A percentile compares a stretch with the other conserved stretches of the same genome.
Evolutionary conservation across 2,113 vertebrate genomes (phyloP).

Genomic region (Centropristis striata): DNA sequence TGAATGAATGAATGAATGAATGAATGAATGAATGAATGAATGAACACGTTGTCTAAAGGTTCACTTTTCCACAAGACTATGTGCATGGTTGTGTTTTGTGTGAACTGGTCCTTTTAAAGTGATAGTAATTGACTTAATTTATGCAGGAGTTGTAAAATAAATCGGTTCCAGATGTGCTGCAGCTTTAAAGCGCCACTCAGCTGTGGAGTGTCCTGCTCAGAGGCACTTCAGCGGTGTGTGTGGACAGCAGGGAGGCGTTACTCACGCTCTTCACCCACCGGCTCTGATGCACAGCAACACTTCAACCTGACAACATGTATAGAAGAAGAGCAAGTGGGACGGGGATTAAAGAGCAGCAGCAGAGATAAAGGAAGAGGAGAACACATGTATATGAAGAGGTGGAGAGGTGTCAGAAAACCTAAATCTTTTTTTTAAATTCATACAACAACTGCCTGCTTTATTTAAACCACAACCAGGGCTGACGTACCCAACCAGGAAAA

Average conservation of each 20-base stretch:
- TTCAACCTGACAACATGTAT: constrained; percentile 19
- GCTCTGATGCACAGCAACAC: constrained; percentile 24
- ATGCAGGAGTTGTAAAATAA: neutral
- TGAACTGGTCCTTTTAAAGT: neutral
- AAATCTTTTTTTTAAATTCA: too few species aligned
- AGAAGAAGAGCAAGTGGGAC: neutral
- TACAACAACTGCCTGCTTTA: too few species aligned
- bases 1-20: too few species aligned
- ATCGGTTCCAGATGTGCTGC: neutral
- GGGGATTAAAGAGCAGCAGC: constrained; percentile 24
- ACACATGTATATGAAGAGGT: neutral
- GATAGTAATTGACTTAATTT: neutral
- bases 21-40: too few species aligned
- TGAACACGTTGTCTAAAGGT: too few species aligned
- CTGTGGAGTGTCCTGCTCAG: constrained; percentile 30
- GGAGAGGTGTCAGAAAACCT: neutral
- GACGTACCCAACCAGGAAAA: too few species aligned
- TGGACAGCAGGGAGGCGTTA: constrained; percentile 22
- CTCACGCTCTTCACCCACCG: constrained; percentile 36
- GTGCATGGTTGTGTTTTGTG: too few species aligned
- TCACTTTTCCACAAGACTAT: too few species aligned
- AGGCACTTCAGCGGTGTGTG: constrained; percentile 23
- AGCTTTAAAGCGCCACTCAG: neutral
- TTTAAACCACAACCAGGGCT: too few species aligned
- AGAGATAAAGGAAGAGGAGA: neutral